Conservation (phyloP, 2,797 vertebrate genomes). For the Galagoides demidoff region DNA sequence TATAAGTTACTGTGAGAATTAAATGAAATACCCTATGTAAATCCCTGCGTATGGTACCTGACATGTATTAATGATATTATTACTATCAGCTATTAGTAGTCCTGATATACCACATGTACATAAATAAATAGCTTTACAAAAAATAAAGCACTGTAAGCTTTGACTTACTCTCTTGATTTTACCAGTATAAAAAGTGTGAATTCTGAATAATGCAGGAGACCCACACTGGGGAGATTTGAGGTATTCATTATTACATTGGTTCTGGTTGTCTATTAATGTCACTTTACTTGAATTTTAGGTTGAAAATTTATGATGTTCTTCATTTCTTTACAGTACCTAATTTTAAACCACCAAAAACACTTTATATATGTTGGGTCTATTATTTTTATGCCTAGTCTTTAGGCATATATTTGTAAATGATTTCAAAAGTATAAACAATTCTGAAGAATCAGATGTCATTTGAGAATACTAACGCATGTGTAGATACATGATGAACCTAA, state of each 20-base stretch:
- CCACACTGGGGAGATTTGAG: neutral
- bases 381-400: neutral
- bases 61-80: neutral
- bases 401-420: neutral
- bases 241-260: neutral
- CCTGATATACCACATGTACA: neutral
- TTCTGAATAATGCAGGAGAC: neutral
- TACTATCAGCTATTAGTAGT: neutral
- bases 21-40: neutral
- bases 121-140: neutral
- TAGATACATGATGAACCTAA: neutral
- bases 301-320: neutral
- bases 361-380: neutral
- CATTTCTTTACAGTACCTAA: neutral
- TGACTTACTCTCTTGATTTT: neutral
- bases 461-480: neutral
- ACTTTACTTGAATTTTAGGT: neutral
- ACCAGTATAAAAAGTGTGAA: neutral
- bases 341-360: neutral
- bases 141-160: neutral
- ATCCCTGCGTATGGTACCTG: neutral
- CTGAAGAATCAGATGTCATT: conserved; percentile 16
- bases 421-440: neutral
- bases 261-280: neutral
- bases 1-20: neutral